Conservation (phyloP, 2,888 invertebrate species). For the Phymatocera aterrima region DNA sequence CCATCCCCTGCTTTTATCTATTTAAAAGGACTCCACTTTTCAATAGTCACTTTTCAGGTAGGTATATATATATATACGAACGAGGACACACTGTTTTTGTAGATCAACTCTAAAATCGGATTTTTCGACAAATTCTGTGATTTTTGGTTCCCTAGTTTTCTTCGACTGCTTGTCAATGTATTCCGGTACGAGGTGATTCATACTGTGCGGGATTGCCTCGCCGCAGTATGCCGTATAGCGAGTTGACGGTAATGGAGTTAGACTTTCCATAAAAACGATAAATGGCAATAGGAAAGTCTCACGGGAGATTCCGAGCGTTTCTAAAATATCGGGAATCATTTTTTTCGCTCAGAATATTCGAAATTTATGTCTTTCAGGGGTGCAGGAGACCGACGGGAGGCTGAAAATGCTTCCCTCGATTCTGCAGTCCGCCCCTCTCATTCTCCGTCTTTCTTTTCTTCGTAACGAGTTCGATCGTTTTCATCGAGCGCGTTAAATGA, state of each 20-base stretch:
- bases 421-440: background rate
- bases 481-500: background rate
- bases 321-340: constrained; percentile 33
- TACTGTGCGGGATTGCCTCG: background rate
- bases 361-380: constrained; percentile 34
- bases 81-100: too few relatives aligned
- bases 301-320: constrained; percentile 47
- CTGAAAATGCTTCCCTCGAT: constrained; percentile 2
- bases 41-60: too few relatives aligned
- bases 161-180: too few relatives aligned
- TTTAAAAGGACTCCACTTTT: too few relatives aligned
- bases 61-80: too few relatives aligned
- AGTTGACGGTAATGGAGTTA: background rate
- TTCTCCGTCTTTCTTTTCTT: background rate
- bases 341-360: constrained; percentile 38
- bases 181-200: background rate
- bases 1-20: background rate
- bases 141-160: too few relatives aligned
- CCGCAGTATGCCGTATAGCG: background rate
- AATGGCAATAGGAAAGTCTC: constrained; percentile 52
- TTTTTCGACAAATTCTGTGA: too few relatives aligned
- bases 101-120: too few relatives aligned
- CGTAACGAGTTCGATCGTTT: background rate
- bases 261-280: constrained; percentile 56
- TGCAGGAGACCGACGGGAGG: background rate